Conservation (phyloP, 2,888 invertebrate genomes). For the Apotomis capreana region DNA sequence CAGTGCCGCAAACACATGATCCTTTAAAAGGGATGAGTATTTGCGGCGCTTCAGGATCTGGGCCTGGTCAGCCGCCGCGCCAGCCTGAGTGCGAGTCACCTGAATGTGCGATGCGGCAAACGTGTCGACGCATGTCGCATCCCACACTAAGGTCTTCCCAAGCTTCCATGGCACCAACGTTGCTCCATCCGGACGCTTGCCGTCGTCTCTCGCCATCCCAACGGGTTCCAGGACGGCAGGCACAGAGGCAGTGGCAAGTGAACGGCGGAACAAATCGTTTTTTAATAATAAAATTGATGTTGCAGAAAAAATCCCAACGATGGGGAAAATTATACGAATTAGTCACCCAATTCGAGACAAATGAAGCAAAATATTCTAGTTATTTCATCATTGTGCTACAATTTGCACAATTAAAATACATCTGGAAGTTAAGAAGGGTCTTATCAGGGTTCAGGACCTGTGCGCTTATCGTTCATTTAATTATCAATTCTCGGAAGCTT, state of each 20-base stretch:
- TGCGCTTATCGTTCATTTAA: constrained; percentile 5
- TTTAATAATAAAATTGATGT: background rate
- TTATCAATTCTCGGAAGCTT: constrained; percentile 19
- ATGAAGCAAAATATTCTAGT: background rate
- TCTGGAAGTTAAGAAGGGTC: constrained; percentile 7
- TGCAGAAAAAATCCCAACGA: background rate
- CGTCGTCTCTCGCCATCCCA: background rate
- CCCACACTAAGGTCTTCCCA: no score
- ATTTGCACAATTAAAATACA: constrained; percentile 12
- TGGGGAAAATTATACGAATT: background rate
- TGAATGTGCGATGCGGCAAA: no score
- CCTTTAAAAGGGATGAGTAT: no score
- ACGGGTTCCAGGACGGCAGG: background rate
- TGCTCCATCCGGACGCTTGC: background rate
- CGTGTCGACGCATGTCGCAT: no score
- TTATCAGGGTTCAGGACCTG: constrained; percentile 28
- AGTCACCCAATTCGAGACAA: background rate
- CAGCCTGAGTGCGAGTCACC: no score
- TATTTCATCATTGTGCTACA: background rate
- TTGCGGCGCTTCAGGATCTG: no score
- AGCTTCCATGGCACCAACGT: constrained; percentile 1
- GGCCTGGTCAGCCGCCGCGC: no score
- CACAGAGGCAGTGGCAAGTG: no score
- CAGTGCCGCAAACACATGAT: no score
- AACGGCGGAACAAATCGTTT: no score